Evolutionary conservation across 2,113 vertebrate genomes (phyloP).

Genomic region (Ptilorrhoa leucosticta): DNA sequence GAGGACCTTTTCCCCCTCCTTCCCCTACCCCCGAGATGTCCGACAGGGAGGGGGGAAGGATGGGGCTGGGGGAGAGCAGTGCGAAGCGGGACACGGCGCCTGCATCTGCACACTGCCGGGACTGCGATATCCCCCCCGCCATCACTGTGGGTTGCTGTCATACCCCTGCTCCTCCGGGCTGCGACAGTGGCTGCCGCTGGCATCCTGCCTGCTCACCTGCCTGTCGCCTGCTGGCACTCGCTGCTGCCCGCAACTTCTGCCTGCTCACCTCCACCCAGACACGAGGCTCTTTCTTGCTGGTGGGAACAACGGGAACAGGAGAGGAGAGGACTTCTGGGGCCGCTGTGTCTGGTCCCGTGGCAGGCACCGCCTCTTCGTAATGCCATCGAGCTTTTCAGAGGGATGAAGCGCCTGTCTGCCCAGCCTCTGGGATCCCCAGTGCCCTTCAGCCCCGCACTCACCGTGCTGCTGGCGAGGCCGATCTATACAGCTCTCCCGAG

Average conservation of each 20-base stretch:
- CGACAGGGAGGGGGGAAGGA: fast-evolving
- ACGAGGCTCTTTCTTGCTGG: neutral
- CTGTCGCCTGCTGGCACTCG: fast-evolving
- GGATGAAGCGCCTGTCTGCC: neutral
- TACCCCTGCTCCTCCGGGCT: neutral
- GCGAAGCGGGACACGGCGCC: fast-evolving
- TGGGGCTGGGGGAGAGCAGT: fast-evolving
- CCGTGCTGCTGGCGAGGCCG: neutral
- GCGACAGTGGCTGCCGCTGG: neutral
- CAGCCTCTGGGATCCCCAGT: neutral
- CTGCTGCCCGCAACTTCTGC: neutral
- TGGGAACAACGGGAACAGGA: neutral
- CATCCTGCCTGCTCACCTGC: neutral
- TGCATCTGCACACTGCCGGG: fast-evolving
- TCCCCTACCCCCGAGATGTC: neutral
- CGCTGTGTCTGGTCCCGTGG: neutral
- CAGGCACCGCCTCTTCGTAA: neutral
- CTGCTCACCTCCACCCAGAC: neutral
- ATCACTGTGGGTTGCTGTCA: fast-evolving
- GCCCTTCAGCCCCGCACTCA: neutral
- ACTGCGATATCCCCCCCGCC: neutral
- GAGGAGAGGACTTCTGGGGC: neutral
- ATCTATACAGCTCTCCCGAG: neutral
- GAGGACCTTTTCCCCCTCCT: neutral
- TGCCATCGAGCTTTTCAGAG: neutral